These are phyloP conservation scores for Neogale vison DNA, from an alignment of 2,113 vertebrate species.

Conservation along the genomic window DNA sequence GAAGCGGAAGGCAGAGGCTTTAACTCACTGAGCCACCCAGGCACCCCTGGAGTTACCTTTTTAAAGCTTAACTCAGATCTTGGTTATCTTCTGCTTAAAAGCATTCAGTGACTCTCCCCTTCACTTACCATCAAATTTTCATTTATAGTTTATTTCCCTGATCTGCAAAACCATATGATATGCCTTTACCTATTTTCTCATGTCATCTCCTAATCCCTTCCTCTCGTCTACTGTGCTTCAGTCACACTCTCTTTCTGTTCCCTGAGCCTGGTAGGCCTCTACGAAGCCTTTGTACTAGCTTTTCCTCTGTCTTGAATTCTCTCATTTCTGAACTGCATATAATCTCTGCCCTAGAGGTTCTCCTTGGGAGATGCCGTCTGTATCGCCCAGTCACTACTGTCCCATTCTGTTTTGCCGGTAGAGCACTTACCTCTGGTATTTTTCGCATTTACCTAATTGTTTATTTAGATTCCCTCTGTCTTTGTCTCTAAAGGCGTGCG, in stretches of 20 bases:
- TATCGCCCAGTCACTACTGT: background rate
- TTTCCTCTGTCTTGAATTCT: background rate
- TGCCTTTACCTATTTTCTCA: background rate
- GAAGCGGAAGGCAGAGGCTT: no score
- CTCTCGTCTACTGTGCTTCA: rapidly evolving
- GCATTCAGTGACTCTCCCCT: background rate
- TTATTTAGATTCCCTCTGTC: background rate
- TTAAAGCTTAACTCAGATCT: background rate
- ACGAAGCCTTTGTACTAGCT: background rate
- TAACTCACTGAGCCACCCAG: no score
- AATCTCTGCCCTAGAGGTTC: background rate
- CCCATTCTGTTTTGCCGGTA: background rate
- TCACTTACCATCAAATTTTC: background rate
- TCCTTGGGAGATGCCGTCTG: background rate
- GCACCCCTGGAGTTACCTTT: background rate
- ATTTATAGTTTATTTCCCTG: background rate
- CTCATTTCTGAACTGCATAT: background rate
- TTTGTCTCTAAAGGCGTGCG: background rate
- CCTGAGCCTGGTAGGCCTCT: background rate
- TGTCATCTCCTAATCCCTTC: background rate
- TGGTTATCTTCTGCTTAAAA: background rate
- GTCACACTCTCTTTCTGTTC: background rate
- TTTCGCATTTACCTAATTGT: background rate
- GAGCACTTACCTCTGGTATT: background rate
- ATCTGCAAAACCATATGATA: background rate